phyloP scores from a whole-genome alignment of 2,797 vertebrate species.

The Cynopterus sphinx region DNA sequence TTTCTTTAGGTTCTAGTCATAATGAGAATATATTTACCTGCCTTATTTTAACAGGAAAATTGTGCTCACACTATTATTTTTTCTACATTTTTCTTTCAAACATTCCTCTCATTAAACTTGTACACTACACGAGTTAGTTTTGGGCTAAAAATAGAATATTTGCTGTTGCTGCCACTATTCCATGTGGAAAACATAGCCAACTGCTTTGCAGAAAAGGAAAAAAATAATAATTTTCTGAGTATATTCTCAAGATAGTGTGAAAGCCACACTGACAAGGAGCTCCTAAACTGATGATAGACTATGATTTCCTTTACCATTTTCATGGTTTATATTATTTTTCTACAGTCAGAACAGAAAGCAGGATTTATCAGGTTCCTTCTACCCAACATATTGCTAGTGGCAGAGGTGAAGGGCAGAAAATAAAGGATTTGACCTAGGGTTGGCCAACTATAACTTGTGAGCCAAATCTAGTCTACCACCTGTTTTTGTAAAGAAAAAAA shows the following conservation, averaged over 20 bases:
- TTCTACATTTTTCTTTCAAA: conserved; percentile 49
- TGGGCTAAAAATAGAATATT: conserved; percentile 81
- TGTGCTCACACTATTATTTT: conserved; percentile 43
- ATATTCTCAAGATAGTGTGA: conserved; percentile 53
- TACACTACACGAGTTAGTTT: conserved; percentile 75
- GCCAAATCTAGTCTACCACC: not conserved
- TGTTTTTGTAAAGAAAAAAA: not conserved
- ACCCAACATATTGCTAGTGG: not conserved
- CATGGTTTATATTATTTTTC: not conserved
- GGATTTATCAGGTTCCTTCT: conserved; percentile 20
- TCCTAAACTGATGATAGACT: not conserved
- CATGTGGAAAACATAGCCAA: conserved; percentile 51
- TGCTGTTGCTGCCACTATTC: conserved; percentile 65
- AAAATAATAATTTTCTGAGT: conserved; percentile 55
- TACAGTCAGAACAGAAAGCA: not conserved
- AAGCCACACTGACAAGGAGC: not conserved
- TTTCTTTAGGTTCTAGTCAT: conserved; percentile 32
- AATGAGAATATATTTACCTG: conserved; percentile 18
- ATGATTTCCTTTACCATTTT: not conserved
- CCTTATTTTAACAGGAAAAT: not conserved
- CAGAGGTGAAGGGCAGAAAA: not conserved
- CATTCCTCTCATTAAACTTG: conserved; percentile 72
- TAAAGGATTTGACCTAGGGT: not conserved
- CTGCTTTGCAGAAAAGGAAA: conserved; percentile 49
- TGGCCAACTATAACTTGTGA: not conserved